Evolutionary conservation across 2,797 vertebrate genomes (phyloP), one percentile per base, ranked within the genome.

Genomic region (Pelochelys cantorii): DNA sequence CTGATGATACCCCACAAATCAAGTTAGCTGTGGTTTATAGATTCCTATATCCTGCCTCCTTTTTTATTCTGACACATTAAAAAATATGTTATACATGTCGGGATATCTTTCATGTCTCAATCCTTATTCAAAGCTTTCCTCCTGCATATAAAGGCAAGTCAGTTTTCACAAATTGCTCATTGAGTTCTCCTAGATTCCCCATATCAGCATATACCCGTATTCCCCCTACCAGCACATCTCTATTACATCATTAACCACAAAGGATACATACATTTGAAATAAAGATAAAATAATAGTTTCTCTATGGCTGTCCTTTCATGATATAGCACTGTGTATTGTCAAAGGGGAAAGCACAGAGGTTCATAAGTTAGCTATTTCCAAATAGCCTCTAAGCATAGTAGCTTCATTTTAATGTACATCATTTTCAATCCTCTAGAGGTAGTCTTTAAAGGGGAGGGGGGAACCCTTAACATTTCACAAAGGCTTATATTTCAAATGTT

Each of bases 391-490:
- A 42, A 75, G 55, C 27, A 48, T 55, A 18, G 34, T 31, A 91
- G 31, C 59, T 87, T 87, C n/a, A 6, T n/a, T 81, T 77, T 23
- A 3, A 85, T n/a, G n/a, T 84, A 74, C 57, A 60, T 81, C 5
- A 60, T 93, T 96, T 92, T 95, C 77, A 86, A 84, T 31, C 60
- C 60, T 88, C 7, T 81, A 92, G 83, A 56, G 87, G 56, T 48
- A 74, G 23, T 93, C 88, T 80, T 93, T 87, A 86, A 86, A 60
- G 80, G 71, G 59, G 31, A 56, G 71, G 53, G 31, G 56, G 27
- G 3, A 57, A 4, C 18, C 53, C 29, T 53, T 17, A 11, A 34
- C 71, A 85, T 91, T 95, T 92, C 42, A 59, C 90, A 90, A 91
- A 83, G n/a, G 8, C 59, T 84, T 81, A 12, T 90, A 29, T 92